Conservation (phyloP, 23 tunicate species). For the Trididemnum nubilum region DNA sequence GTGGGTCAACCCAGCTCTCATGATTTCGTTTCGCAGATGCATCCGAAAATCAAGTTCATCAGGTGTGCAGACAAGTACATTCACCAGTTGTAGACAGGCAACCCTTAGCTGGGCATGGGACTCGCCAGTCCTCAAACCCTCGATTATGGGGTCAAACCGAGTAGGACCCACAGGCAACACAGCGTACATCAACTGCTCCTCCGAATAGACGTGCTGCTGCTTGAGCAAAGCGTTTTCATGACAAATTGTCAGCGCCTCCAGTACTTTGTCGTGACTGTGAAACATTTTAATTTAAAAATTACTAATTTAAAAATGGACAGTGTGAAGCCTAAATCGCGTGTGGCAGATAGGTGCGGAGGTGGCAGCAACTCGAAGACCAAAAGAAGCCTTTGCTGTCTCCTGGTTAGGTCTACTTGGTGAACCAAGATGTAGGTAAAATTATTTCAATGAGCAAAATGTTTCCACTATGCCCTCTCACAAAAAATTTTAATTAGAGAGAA, state of each 20-base stretch:
- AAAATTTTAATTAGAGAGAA: no score
- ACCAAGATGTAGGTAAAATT: no score
- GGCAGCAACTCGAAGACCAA: no score
- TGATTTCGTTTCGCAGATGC: constrained; percentile 88
- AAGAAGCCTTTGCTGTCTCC: no score
- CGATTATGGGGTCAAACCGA: constrained; percentile 78
- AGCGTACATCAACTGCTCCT: constrained; percentile 55
- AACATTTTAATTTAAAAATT: no score
- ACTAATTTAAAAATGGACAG: no score
- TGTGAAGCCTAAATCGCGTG: no score
- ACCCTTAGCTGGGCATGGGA: constrained; percentile 61
- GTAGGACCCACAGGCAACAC: constrained; percentile 80
- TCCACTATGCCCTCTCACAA: no score
- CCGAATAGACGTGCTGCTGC: constrained; percentile 41
- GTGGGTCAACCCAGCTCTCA: constrained; percentile 90
- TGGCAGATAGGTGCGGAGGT: no score
- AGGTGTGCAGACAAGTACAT: constrained; percentile 91
- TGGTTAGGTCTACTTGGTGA: no score
- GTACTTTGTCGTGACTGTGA: constrained; percentile 85
- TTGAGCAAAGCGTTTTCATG: constrained; percentile 71
- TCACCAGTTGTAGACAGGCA: constrained; percentile 90
- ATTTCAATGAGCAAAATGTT: no score
- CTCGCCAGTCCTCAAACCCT: constrained; percentile 72
- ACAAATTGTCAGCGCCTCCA: constrained; percentile 81
- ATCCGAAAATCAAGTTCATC: constrained; percentile 91